A percentile compares a stretch with the other conserved stretches of the same genome.
These are phyloP conservation scores for Crotalus tigris DNA, from an alignment of 2,113 vertebrate species.

Conservation along the genomic window DNA sequence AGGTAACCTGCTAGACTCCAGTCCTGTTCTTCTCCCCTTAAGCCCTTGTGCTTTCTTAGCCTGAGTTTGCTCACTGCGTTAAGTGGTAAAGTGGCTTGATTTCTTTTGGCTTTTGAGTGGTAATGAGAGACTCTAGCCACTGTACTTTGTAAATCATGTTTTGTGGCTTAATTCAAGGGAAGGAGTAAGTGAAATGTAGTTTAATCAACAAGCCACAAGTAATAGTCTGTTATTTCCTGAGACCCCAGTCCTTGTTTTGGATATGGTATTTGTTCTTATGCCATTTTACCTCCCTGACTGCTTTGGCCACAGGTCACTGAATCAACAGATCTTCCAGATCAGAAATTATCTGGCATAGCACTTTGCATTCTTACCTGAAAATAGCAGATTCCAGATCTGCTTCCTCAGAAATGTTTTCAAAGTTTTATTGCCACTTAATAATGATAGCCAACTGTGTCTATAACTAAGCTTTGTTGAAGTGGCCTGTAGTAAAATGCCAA, in stretches of 20 bases:
- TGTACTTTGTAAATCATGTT: not conserved
- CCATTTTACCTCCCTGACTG: not conserved
- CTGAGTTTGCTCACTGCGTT: not conserved
- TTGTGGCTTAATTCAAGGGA: not conserved
- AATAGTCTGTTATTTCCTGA: not conserved
- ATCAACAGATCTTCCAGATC: fast-evolving
- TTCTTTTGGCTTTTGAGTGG: not conserved
- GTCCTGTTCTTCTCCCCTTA: not conserved
- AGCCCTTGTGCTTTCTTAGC: not conserved
- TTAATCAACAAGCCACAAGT: not conserved
- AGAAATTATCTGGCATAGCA: not conserved
- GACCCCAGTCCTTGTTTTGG: fast-evolving
- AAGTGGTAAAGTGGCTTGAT: not conserved
- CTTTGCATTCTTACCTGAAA: not conserved
- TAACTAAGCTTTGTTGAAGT: not conserved
- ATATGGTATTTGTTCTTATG: not conserved
- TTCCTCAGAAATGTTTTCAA: slow-evolving; percentile 2
- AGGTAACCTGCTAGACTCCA: slow-evolving; percentile 69
- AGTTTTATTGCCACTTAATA: not conserved
- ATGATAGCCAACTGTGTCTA: no score
- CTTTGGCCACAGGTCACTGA: not conserved
- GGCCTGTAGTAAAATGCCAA: not conserved
- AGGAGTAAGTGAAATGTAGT: not conserved
- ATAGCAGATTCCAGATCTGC: not conserved
- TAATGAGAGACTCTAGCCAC: not conserved